Conservation (phyloP, 1,140 invertebrate genomes). For the Helicoverpa armigera region DNA sequence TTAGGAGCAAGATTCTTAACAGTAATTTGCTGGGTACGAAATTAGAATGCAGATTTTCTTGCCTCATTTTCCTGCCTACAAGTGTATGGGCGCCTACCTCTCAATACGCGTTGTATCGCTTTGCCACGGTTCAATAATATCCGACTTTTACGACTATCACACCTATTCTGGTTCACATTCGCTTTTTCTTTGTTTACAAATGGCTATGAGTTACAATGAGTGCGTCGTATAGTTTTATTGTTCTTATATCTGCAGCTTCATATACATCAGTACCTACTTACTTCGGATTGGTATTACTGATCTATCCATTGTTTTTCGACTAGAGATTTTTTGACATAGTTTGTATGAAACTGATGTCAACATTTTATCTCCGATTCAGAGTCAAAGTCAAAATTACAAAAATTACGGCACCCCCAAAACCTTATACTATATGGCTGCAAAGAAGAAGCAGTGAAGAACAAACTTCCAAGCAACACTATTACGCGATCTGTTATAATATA, state of each 20-base stretch:
- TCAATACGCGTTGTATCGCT: constrained; percentile 50
- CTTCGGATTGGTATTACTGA: too few relatives aligned
- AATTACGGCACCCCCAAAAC: too few relatives aligned
- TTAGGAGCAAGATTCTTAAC: not conserved
- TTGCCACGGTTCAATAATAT: constrained; percentile 41
- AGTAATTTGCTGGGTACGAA: not conserved
- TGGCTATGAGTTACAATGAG: constrained; percentile 28
- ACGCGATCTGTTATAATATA: too few relatives aligned
- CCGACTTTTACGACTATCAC: constrained; percentile 52
- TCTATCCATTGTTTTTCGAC: too few relatives aligned
- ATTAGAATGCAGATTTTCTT: not conserved
- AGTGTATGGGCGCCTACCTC: constrained; percentile 46
- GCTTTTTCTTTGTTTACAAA: constrained; percentile 46
- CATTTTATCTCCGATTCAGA: too few relatives aligned
- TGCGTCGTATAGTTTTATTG: constrained; percentile 26
- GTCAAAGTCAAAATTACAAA: too few relatives aligned
- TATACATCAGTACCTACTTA: not conserved
- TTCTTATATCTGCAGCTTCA: not conserved
- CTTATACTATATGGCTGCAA: too few relatives aligned
- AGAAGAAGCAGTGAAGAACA: too few relatives aligned
- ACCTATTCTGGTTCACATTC: constrained; percentile 46
- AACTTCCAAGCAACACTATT: too few relatives aligned
- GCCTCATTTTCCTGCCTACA: not conserved
- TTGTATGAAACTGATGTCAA: too few relatives aligned
- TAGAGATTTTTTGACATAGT: too few relatives aligned